Base-by-base conservation (phyloP, 2,888 invertebrate genomes). In the Polydrusus pterygomalis region DNA sequence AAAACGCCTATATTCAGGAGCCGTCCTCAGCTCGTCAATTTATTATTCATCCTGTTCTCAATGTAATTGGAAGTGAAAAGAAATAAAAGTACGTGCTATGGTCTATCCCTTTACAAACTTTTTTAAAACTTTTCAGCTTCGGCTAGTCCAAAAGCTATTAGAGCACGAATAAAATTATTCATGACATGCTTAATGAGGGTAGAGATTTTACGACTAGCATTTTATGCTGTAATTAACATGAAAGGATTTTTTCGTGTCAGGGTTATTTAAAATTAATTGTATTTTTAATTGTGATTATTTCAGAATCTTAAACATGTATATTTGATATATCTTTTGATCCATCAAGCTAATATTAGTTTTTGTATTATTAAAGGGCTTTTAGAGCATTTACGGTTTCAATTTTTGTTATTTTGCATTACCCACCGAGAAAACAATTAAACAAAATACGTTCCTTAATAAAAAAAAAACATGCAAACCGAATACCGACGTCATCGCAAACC, bases 101-200 rank as follows among this genome's bases (percentile, higher is more conserved):
- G 49, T 49, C 47, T 30, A 49, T 17, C 30, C 15, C 11, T 13
- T 25, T 34, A 11, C 30, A 64, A 49, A 64, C 40, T 51, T 65
- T 47, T 30, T 68, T 18, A 68, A 68, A 68, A 51, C 15, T 38
- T 40, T 68, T 68, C 17, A 18, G 25, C 40, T 38, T 2, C n/a
- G 18, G 43, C 49, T 56, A 38, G 43, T 40, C 67, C 51, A 38
- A 54, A 54, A 68, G 67, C 54, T 54, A 68, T 68, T 68, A 68
- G 40, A 40, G 51, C 54, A 17, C 40, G 54, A 68, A 17, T 68
- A 56, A 68, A 68, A 68, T 68, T 68, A 68, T 68, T 68, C 67
- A 68, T 68, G 67, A 68, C 67, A 68, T 68, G 49, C 38, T 54
- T 68, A 68, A 68, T 68, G 67, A 68, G 43, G 54, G 54, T 11